Percentiles rank a stretch among this genome's conserved stretches.
Evolutionary conservation across 1,140 invertebrate genomes (phyloP).

Genomic region (Aphelenchoides besseyi): DNA sequence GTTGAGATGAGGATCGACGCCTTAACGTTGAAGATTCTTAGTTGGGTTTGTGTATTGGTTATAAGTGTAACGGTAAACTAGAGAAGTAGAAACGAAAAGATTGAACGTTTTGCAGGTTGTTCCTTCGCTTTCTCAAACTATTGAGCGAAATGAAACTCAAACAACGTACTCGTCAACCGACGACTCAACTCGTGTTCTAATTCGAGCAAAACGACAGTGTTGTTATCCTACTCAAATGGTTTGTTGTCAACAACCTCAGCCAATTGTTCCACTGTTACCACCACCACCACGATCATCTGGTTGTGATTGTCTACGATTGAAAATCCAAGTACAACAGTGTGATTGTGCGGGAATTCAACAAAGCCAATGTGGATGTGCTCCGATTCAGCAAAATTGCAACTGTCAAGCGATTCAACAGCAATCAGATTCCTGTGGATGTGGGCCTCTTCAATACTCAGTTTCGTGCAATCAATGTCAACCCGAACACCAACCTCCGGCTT

Average conservation of each 20-base stretch:
- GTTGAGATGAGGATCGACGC: too few species aligned
- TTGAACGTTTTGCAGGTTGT: too few species aligned
- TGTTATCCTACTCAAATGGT: conserved; percentile 14
- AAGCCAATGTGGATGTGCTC: conserved; percentile 17
- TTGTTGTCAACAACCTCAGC: conserved; percentile 26
- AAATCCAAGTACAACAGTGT: conserved; percentile 21
- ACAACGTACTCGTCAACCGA: background rate
- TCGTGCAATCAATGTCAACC: conserved; percentile 19
- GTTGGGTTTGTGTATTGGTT: too few species aligned
- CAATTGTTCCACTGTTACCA: background rate
- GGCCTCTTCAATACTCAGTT: conserved; percentile 20
- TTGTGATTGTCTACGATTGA: conserved; percentile 12
- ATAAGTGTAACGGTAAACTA: too few species aligned
- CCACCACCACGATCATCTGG: background rate
- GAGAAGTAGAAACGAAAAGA: too few species aligned
- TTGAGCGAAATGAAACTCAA: too few species aligned
- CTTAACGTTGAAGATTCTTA: too few species aligned
- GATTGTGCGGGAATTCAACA: conserved; percentile 31
- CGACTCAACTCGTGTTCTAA: conserved; percentile 16
- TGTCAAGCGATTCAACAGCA: conserved; percentile 27
- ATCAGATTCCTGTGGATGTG: conserved; percentile 19
- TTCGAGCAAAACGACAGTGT: conserved; percentile 26
- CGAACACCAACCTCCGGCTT: conserved; percentile 2
- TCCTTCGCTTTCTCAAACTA: too few species aligned
- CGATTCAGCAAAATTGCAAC: conserved; percentile 3